Base-by-base conservation (phyloP, 2,888 invertebrate genomes). In the Lypha dubia region DNA sequence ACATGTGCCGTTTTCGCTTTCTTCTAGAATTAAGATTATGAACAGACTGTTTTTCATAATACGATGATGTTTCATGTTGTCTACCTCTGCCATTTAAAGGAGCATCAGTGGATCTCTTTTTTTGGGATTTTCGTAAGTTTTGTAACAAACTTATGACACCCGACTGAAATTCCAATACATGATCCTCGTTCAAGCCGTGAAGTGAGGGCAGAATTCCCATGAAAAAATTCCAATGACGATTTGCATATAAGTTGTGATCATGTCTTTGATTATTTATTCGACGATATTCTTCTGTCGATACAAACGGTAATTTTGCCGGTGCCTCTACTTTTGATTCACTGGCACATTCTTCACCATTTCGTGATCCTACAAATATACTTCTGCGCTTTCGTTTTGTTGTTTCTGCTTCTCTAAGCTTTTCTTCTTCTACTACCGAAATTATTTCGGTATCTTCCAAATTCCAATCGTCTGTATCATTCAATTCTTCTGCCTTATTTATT, bases 161-260 rank as follows among this genome's bases (percentile, higher is more conserved):
- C 1, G 83, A 63, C 53, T 83, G 79, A 35, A 83, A 79, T 22
- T 79, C 51, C 32, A 83, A 51, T 15, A 79, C 56, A 11, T 83
- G 79, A 79, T 83, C 83, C 38, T 83, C 83, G 44, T 83, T 70
- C 7, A 83, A 35, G 17, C 11, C 46, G 20, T 32, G 44, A 9
- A 79, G 15, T 2, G 79, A 79, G 0, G 79, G 83, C 15, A 83
- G 17, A 49, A 83, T 83, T 15, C 74, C 79, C 15, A 73, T 79
- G 46, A 79, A 83, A 53, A 83, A 83, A 63, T 68, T 79, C 77
- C 60, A 83, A 56, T 83, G 79, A 1, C 83, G 83, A 67, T 79
- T 79, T n/a, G 79, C 73, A 35, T 32, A 7, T n/a, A 68, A 67
- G 49, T n/a, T 20, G 3, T 17, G 11, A 11, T 56, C 15, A 24